phyloP scores from a whole-genome alignment of 2,888 invertebrate genomes.

The Molanna angustata region DNA sequence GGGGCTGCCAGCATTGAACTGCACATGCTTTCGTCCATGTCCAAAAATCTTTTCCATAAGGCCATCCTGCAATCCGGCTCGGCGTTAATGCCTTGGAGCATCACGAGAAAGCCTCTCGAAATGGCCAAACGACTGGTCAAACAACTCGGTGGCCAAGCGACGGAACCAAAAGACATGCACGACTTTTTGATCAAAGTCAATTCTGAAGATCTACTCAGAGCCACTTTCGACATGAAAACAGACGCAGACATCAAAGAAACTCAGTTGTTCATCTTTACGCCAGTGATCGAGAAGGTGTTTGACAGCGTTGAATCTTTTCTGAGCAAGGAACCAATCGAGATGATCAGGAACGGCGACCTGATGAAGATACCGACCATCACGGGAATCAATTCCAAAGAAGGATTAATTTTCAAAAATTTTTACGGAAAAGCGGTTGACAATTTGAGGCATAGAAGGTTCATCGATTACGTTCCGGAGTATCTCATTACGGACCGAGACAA shows the following conservation, averaged over 20 bases:
- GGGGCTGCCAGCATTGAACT: too few relatives aligned
- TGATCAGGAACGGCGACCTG: conserved; percentile 43
- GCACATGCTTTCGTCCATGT: too few relatives aligned
- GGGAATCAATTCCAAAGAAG: conserved; percentile 57
- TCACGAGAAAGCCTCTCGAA: conserved; percentile 28
- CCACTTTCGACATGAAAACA: not conserved
- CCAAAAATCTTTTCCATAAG: too few relatives aligned
- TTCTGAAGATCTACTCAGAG: conserved; percentile 33
- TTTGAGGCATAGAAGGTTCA: not conserved
- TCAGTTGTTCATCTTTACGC: conserved; percentile 37
- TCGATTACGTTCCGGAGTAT: conserved; percentile 5
- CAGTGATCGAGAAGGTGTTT: conserved; percentile 12
- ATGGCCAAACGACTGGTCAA: not conserved
- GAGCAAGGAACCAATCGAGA: conserved; percentile 45
- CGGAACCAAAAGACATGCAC: not conserved
- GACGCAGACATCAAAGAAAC: not conserved
- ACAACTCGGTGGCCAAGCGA: not conserved
- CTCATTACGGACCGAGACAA: conserved; percentile 39
- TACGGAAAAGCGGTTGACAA: not conserved
- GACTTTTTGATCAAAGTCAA: conserved; percentile 27
- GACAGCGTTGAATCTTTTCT: conserved; percentile 4
- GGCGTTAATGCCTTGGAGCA: too few relatives aligned
- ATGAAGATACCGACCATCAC: conserved; percentile 51
- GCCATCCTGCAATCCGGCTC: too few relatives aligned
- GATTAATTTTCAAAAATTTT: conserved; percentile 39